Conservation (phyloP, 2,888 invertebrate species). For the Chalcis sispes region DNA sequence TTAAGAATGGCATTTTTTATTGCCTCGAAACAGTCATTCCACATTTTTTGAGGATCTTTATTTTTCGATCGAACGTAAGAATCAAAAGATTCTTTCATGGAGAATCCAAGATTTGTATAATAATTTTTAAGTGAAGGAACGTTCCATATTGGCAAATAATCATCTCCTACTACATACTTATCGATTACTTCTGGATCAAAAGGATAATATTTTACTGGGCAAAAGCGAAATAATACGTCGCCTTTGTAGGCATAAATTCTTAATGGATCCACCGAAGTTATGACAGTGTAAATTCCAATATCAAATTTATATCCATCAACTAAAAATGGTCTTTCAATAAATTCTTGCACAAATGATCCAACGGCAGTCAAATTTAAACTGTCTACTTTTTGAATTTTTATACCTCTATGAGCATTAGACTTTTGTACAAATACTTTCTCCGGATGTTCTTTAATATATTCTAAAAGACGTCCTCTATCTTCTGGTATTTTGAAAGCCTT, state of each 20-base stretch:
- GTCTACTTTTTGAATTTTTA: conserved; percentile 83
- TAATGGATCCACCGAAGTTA: conserved; percentile 94
- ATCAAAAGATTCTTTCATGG: conserved; percentile 92
- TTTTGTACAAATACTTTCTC: conserved; percentile 91
- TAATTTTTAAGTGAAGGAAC: conserved; percentile 86
- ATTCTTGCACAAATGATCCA: conserved; percentile 94
- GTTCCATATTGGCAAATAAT: conserved; percentile 96
- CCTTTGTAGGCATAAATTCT: conserved; percentile 92
- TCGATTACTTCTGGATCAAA: conserved; percentile 87
- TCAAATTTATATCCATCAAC: conserved; percentile 97
- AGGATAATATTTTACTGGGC: conserved; percentile 92
- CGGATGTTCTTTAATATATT: conserved; percentile 83
- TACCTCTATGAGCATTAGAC: conserved; percentile 93
- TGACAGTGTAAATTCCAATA: conserved; percentile 94
- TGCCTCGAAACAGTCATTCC: conserved; percentile 88
- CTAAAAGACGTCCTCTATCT: conserved; percentile 83
- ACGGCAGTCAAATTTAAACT: conserved; percentile 84
- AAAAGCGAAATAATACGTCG: conserved; percentile 94
- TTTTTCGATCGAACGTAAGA: conserved; percentile 83
- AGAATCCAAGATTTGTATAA: conserved; percentile 84
- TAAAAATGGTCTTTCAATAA: conserved; percentile 89
- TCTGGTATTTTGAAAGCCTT: conserved; percentile 91
- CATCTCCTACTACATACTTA: conserved; percentile 96
- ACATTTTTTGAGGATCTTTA: conserved; percentile 84
- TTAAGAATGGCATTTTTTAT: conserved; percentile 83